Evolutionary conservation across 1,140 invertebrate genomes (phyloP), one percentile per base, ranked within the genome.

Genomic region (Pseudoatta argentina): DNA sequence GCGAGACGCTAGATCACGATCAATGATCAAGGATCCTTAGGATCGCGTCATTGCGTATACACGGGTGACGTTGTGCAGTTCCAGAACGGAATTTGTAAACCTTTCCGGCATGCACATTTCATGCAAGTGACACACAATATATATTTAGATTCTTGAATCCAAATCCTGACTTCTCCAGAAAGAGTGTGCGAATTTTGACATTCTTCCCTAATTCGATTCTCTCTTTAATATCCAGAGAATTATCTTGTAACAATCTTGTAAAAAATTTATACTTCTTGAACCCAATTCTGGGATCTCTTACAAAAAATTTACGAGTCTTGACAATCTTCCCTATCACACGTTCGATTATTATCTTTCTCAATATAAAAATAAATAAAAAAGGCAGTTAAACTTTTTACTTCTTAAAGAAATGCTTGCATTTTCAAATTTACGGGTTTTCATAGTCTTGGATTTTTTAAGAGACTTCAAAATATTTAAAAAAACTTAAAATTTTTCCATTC

Each of bases 31-130:
- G 79, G 79, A 83, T 83, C 79, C 44, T n/a, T 27, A 27, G 14
- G 79, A 82, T 69, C 79, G 57, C 79, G 79, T 83, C 79, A 83
- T 83, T 83, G 79, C 55, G 69, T 61, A 51, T 8, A 75, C n/a
- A 5, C 69, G 44, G 14, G 24, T 48, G 69, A 83, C 79, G 69
- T 83, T 39, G 79, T 24, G 69, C 69, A 16, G 55, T 27, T 83
- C 69, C 63, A 67, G 64, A 14, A 18, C 55, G n/a, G 77, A 69
- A 79, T 86, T 69, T 7, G 51, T 86, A 69, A 61, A 81, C 24
- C 67, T 57, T 86, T 86, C 53, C 63, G 75, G 71, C 51, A 69
- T 69, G 64, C n/a, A 73, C 66, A 44, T 73, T 73, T 73, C 34
- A 39, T 24, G 27, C 57, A 83, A 83, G 44, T 83, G 79, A 83